A percentile compares a stretch with the other conserved stretches of the same genome.
These are phyloP conservation scores for Zaprionus lachaisei DNA, from an alignment of 1,140 invertebrate species.

Conservation along the genomic window DNA sequence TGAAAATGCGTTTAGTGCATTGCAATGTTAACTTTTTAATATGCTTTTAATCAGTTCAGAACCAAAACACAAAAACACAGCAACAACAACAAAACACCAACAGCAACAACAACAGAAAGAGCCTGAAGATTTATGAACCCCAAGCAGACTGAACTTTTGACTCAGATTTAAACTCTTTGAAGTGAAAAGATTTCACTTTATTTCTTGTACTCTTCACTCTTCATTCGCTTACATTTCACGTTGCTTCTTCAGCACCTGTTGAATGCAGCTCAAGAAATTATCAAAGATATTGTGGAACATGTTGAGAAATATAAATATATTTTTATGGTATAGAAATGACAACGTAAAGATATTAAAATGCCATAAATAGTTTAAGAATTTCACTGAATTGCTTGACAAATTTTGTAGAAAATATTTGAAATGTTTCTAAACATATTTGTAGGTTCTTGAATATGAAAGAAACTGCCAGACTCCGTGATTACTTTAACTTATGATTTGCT, in stretches of 20 bases:
- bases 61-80: slow-evolving; percentile 8
- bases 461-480: background rate
- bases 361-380: background rate
- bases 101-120: slow-evolving; percentile 18
- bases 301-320: background rate
- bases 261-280: background rate
- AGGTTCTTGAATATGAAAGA: background rate
- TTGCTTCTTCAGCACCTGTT: background rate
- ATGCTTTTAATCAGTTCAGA: slow-evolving; percentile 75
- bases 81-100: background rate
- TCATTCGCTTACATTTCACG: background rate
- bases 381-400: background rate
- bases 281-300: background rate
- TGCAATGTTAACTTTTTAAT: slow-evolving; percentile 73
- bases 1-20: slow-evolving; percentile 50
- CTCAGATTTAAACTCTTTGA: slow-evolving; percentile 15
- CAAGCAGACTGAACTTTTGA: slow-evolving; percentile 9
- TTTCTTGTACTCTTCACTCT: background rate
- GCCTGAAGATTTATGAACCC: slow-evolving; percentile 50
- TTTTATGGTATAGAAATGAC: too few species aligned
- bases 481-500: background rate
- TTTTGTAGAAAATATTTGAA: background rate
- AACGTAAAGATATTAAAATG: too few species aligned
- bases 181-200: background rate
- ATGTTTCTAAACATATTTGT: background rate